Evolutionary conservation across 1,140 invertebrate species (phyloP), one percentile per base, ranked within the genome.

Genomic region (Drosophila miranda): DNA sequence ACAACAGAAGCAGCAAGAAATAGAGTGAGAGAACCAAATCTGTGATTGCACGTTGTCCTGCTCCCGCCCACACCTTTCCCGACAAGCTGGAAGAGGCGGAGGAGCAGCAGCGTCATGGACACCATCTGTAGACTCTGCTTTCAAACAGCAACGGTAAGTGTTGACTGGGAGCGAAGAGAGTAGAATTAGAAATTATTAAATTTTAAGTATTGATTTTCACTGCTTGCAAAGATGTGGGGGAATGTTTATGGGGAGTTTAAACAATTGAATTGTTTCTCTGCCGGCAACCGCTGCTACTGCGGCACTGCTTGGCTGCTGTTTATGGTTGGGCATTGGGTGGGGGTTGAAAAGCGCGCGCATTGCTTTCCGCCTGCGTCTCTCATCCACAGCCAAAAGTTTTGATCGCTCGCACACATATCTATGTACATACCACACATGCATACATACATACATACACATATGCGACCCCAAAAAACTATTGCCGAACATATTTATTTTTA

Each of bases 111-210:
- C 70, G 82, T 68, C 88, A 90, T 90, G 89, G 89, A 90, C 79
- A 90, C 89, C 67, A 90, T 90, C 74, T 90, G 89, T 87, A 90
- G 89, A 78, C 81, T 90, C 67, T 90, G 89, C 53, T 90, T 90
- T 74, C 89, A 90, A 73, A 87, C 89, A 78, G 89, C 89, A 78
- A 83, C 89, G 87, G 89, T 90, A 78, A 86, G 89, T 81, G 3
- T 4, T 38, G 11, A 11, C 34, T 38, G 34, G 34, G 3, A 26
- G 23, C 23, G 23, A 26, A 26, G 3, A 26, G 23, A 26, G 23
- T 13, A 53, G 45, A 14, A 51, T 28, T 21, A 48, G 6, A 43
- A 57, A 54, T 46, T 89, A 89, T 80, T 90, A 89, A 87, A 78
- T 79, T 89, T 76, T 89, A 87, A 70, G 58, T 90, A 89, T 90